phyloP scores from a whole-genome alignment of 2,888 invertebrate species.

The Laothoe populi region DNA sequence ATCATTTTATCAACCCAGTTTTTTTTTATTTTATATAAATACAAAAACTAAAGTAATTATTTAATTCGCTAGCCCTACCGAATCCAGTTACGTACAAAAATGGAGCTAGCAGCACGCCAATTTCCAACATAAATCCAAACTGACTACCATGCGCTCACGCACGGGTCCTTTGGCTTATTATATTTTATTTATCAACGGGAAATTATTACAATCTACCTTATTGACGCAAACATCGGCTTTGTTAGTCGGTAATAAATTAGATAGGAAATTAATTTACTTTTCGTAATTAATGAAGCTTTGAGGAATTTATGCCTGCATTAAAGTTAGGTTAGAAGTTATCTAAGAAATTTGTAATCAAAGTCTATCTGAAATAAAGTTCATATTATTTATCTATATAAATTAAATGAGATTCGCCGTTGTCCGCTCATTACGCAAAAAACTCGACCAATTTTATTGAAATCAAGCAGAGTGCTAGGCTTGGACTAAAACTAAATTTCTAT shows the following conservation, averaged over 20 bases:
- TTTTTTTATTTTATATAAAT: neutral
- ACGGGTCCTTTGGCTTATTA: conserved; percentile 40
- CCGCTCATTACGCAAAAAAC: too few species aligned
- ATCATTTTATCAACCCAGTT: neutral
- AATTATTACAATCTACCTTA: conserved; percentile 57
- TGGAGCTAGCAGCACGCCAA: conserved; percentile 59
- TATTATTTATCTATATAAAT: too few species aligned
- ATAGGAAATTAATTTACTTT: neutral
- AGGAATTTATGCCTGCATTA: too few species aligned
- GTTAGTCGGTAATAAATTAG: neutral
- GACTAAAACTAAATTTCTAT: too few species aligned
- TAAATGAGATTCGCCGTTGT: too few species aligned
- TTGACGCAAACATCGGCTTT: conserved; percentile 39
- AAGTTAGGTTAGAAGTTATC: too few species aligned
- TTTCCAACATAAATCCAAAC: conserved; percentile 61
- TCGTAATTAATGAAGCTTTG: neutral
- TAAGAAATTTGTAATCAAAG: too few species aligned
- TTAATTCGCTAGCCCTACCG: conserved; percentile 45
- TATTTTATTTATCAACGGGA: conserved; percentile 66
- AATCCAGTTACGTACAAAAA: conserved; percentile 63
- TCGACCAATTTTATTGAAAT: too few species aligned
- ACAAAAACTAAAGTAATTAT: neutral
- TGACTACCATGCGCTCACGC: conserved; percentile 62
- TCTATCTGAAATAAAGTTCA: too few species aligned
- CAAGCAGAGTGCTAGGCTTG: too few species aligned